Evolutionary conservation across 2,797 vertebrate species (phyloP), one percentile per base, ranked within the genome.

Genomic region (Meda fulgida): DNA sequence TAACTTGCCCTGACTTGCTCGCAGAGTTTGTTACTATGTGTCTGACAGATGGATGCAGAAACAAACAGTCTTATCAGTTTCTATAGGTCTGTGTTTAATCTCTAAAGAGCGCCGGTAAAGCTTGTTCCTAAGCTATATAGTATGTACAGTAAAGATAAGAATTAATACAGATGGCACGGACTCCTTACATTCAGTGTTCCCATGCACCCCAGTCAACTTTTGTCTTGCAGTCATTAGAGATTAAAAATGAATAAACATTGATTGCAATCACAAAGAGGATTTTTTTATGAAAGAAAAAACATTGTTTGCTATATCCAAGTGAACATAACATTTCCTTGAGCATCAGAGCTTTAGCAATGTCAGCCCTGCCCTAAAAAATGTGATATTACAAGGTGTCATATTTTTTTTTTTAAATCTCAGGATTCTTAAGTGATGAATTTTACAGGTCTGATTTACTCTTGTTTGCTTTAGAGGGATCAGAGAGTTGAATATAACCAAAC

Each of bases 401-500:
- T 10, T 40, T 3, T 43, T 40, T 53, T 53, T 19, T 82, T 73
- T n/a, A 34, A 63, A 63, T 75, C 70, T 29, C 26, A 9, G 60
- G 7, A 65, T 18, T 83, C 13, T 34, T 48, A 10, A 66, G 72
- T 21, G 29, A 76, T 55, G 46, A 83, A 76, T 63, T 46, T 72
- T 31, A 43, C 29, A 72, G 7, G 16, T 72, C 21, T 72, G 53
- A 53, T 51, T 84, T 78, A 31, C 51, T 60, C 26, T 46, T 78
- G 38, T 34, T 55, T 70, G 73, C n/a, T 55, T 69, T 46, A 40
- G n/a, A 78, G 46, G 34, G 46, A 78, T 70, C 21, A 72, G 66
- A 26, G n/a, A 70, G 77, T 71, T 72, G 63, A 80, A 63, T 65
- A 80, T 85, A 71, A 80, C n/a, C 40, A 79, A 85, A 85, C 48